These are phyloP conservation scores for Oryzias curvinotus DNA, from an alignment of 2,113 vertebrate species.

Conservation along the genomic window DNA sequence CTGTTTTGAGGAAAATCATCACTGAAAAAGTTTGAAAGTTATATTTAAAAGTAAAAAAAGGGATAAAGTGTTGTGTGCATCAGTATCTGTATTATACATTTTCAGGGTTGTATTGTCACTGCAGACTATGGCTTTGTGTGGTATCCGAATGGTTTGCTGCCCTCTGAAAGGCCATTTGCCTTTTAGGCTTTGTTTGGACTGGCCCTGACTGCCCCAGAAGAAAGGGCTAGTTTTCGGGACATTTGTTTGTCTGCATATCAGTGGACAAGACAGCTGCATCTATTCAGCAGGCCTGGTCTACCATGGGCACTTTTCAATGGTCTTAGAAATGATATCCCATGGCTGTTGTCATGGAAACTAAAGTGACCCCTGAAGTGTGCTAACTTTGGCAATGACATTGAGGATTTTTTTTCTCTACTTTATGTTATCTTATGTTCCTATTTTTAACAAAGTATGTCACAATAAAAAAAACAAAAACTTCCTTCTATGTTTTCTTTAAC, in stretches of 20 bases:
- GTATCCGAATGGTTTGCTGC: conserved; percentile 72
- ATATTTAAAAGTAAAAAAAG: conserved; percentile 10
- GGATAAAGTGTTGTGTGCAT: conserved; percentile 6
- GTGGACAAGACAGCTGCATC: conserved; percentile 84
- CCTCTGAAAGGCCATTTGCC: conserved; percentile 80
- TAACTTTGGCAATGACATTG: conserved; percentile 36
- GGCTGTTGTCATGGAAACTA: conserved; percentile 53
- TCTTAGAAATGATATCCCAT: conserved; percentile 47
- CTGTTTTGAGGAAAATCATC: conserved; percentile 35
- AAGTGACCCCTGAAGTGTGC: conserved; percentile 3
- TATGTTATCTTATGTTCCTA: too few relatives aligned
- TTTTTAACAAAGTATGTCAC: background rate
- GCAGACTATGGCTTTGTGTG: conserved; percentile 55
- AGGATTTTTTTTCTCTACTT: background rate
- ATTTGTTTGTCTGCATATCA: conserved; percentile 85
- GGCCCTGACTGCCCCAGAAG: conserved; percentile 79
- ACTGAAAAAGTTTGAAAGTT: conserved; percentile 3
- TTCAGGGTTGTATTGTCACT: conserved; percentile 33
- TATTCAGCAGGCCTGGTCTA: conserved; percentile 74
- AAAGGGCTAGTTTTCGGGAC: conserved; percentile 73
- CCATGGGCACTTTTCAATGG: conserved; percentile 56
- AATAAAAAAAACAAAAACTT: background rate
- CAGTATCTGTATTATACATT: conserved; percentile 15
- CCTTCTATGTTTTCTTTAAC: background rate
- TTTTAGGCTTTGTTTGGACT: conserved; percentile 80